Conservation (phyloP, 2,797 vertebrate genomes). For the Bradypodion pumilum region DNA sequence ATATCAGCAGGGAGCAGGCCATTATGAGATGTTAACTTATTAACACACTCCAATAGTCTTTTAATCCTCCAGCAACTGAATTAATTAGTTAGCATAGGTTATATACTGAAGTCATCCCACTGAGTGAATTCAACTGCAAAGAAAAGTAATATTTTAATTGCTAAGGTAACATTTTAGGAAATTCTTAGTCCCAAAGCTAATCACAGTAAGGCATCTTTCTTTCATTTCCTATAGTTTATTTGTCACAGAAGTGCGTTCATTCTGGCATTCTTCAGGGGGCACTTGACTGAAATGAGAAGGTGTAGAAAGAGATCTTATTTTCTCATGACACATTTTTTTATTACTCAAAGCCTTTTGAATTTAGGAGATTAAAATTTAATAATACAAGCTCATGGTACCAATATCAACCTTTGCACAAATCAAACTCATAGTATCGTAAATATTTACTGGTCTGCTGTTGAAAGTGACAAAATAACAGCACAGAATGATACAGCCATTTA, state of each 20-base stretch:
- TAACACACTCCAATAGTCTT: conserved; percentile 58
- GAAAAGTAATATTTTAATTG: conserved; percentile 25
- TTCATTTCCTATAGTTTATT: conserved; percentile 3
- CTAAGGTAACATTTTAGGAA: conserved; percentile 27
- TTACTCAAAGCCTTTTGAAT: background rate
- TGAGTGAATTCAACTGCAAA: conserved; percentile 24
- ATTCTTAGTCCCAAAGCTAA: conserved; percentile 25
- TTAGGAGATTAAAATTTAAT: background rate
- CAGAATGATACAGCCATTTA: background rate
- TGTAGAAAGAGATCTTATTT: background rate
- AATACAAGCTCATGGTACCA: background rate
- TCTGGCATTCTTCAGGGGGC: conserved; percentile 12
- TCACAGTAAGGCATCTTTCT: background rate
- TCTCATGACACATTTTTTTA: conserved; percentile 7
- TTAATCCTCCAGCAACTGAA: conserved; percentile 60
- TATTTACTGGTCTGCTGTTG: background rate
- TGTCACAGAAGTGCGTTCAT: background rate
- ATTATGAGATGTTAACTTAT: conserved; percentile 66
- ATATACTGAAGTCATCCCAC: conserved; percentile 29
- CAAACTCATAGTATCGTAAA: background rate
- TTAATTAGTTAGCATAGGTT: conserved; percentile 52
- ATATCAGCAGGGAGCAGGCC: conserved; percentile 55
- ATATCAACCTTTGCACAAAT: background rate
- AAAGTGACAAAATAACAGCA: background rate
- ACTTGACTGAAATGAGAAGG: conserved; percentile 7